Evolutionary conservation across 2,888 invertebrate species (phyloP).

Genomic region (Yponomeuta cagnagella): DNA sequence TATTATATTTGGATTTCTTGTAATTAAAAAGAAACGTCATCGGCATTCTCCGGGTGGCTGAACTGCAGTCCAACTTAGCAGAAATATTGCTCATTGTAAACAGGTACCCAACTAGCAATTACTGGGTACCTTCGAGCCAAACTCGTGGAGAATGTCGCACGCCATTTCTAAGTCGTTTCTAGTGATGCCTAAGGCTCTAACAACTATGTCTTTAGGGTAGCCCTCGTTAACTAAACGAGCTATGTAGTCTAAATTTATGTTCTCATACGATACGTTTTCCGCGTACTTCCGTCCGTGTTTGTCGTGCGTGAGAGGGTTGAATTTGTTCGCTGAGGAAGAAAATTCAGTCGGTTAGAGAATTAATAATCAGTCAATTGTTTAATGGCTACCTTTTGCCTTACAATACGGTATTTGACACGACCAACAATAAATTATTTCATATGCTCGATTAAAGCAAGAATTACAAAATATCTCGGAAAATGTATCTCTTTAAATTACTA

Average conservation of each 20-base stretch:
- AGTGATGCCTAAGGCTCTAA: slow-evolving; percentile 93
- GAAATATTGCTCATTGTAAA: too few relatives aligned
- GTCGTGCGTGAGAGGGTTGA: slow-evolving; percentile 70
- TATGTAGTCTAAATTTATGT: slow-evolving; percentile 93
- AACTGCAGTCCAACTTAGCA: too few relatives aligned
- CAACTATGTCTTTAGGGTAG: slow-evolving; percentile 92
- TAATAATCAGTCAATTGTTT: neutral
- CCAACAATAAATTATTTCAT: too few relatives aligned
- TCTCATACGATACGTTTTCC: slow-evolving; percentile 84
- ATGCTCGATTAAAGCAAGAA: too few relatives aligned
- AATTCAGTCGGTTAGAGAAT: neutral
- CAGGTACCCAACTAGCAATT: slow-evolving; percentile 42
- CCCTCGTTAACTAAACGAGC: slow-evolving; percentile 92
- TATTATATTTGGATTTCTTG: too few relatives aligned
- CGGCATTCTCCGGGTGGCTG: too few relatives aligned
- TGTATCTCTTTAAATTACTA: too few relatives aligned
- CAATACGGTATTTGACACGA: too few relatives aligned
- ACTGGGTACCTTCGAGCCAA: slow-evolving; percentile 77
- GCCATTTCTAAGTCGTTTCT: slow-evolving; percentile 97
- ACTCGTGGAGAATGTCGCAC: slow-evolving; percentile 94
- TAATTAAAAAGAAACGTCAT: too few relatives aligned
- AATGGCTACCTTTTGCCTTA: too few relatives aligned
- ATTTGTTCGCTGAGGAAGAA: slow-evolving; percentile 52
- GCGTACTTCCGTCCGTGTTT: slow-evolving; percentile 65
- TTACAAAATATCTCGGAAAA: too few relatives aligned